Base-by-base conservation (phyloP, 53 echinoderm and acorn worm species). In the Crossaster papposus region DNA sequence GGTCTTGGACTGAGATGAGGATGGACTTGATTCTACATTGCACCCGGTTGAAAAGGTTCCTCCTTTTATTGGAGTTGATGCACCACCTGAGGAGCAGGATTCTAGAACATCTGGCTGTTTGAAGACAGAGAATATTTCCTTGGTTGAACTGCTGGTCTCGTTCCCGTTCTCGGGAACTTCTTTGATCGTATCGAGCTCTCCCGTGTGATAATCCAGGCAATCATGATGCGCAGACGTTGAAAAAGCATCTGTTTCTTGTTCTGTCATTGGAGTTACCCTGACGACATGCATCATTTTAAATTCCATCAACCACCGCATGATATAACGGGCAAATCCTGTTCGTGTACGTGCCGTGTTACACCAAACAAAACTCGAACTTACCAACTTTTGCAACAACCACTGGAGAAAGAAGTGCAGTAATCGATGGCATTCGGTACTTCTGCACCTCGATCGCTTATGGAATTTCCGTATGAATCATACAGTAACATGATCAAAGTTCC, bases 401-500 rank as follows among this genome's bases (percentile, higher is more conserved):
- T 20, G 62, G 23, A 23, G 24, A 68, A n/a, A n/a, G 68, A 26
- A 68, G 68, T 68, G 68, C 28, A 26, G 17, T 26, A 26, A 28
- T 68, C 68, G 28, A 62, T 3, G 23, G 4, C 23, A 18, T 23
- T 62, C 8, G 23, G 12, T n/a, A n/a, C 17, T 62, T 62, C 17
- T 23, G 10, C 68, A 68, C 31, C 52, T 15, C 62, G 37, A n/a
- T n/a, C n/a, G n/a, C n/a, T 63, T 81, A 58, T 53, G 83, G 65
- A 83, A 18, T 50, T 10, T 18, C 29, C 65, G 11, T 70, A 87
- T 87, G 87, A 87, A 87, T 87, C 87, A 87, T 77, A 87, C 75
- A 28, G 30, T n/a, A n/a, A n/a, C n/a, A n/a, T n/a, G 20, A 53
- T 85, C 73, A 73, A 85, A 85, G 70, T 83, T 85, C 73, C 72